phyloP scores from a whole-genome alignment of 2,797 vertebrate species.

The Syngnathus acus region DNA sequence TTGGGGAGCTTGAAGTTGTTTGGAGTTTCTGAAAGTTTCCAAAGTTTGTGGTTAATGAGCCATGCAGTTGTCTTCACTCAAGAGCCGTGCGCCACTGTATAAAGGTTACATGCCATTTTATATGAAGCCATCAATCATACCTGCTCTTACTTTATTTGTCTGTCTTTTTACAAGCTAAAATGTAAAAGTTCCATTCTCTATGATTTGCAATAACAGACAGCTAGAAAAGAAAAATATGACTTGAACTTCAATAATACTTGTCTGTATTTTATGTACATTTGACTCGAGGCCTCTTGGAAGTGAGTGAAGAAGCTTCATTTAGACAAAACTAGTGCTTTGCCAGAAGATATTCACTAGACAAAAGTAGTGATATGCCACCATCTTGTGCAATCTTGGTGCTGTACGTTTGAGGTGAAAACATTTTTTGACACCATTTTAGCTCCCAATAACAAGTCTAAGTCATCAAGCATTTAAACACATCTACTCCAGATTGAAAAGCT shows the following conservation, averaged over 20 bases:
- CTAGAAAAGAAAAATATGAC: not conserved
- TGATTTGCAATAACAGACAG: not conserved
- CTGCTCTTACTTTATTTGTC: not conserved
- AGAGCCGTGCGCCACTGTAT: not conserved
- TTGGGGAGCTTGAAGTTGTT: not conserved
- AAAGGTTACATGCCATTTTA: slow-evolving; percentile 4
- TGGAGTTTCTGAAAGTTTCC: not conserved
- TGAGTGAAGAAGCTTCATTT: not conserved
- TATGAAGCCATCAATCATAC: not conserved
- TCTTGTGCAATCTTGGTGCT: not conserved
- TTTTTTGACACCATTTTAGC: no score
- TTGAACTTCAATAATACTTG: not conserved
- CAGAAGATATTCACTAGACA: not conserved
- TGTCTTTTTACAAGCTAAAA: not conserved
- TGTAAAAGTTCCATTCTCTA: not conserved
- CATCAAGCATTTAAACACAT: not conserved
- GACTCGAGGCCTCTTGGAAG: not conserved
- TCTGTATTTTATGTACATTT: no score
- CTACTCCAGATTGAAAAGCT: not conserved
- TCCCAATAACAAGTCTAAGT: not conserved
- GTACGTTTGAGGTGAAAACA: no score
- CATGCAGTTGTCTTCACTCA: not conserved
- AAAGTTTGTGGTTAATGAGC: slow-evolving; percentile 6
- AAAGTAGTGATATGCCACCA: not conserved
- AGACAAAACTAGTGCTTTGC: not conserved